Evolutionary conservation across 2,113 vertebrate genomes (phyloP).

Genomic region (Tragelaphus buxtoni): DNA sequence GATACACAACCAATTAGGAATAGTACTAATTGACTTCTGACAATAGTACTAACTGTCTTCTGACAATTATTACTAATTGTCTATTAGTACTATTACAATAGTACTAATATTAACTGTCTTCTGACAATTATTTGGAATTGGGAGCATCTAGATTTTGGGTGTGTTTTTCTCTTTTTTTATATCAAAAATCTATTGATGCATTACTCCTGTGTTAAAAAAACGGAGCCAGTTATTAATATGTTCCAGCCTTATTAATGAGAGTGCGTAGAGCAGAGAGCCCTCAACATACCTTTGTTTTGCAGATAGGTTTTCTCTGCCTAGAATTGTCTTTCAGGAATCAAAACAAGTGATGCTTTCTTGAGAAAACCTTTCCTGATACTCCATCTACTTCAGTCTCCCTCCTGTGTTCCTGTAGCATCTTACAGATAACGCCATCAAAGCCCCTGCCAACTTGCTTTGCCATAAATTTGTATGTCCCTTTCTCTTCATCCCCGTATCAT

Average conservation of each 20-base stretch:
- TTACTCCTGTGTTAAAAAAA: neutral
- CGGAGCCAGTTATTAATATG: neutral
- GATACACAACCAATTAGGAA: neutral
- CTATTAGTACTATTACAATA: no score
- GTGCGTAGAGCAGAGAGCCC: neutral
- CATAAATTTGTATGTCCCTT: neutral
- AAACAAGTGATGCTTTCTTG: neutral
- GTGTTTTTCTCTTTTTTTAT: neutral
- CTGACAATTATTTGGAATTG: neutral
- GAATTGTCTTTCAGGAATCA: neutral
- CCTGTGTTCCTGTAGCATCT: neutral
- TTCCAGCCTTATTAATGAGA: neutral
- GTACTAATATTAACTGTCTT: neutral
- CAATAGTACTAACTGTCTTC: neutral
- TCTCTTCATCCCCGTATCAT: fast-evolving
- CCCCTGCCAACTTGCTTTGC: neutral
- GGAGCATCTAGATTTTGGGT: neutral
- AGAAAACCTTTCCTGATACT: neutral
- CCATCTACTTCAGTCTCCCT: neutral
- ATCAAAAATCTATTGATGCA: neutral
- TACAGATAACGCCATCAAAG: neutral
- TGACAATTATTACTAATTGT: no score
- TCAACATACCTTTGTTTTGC: neutral
- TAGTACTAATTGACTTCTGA: neutral
- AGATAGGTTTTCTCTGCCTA: neutral